Evolutionary conservation across 1,140 invertebrate genomes (phyloP).

Genomic region (Acromyrmex charruanus): DNA sequence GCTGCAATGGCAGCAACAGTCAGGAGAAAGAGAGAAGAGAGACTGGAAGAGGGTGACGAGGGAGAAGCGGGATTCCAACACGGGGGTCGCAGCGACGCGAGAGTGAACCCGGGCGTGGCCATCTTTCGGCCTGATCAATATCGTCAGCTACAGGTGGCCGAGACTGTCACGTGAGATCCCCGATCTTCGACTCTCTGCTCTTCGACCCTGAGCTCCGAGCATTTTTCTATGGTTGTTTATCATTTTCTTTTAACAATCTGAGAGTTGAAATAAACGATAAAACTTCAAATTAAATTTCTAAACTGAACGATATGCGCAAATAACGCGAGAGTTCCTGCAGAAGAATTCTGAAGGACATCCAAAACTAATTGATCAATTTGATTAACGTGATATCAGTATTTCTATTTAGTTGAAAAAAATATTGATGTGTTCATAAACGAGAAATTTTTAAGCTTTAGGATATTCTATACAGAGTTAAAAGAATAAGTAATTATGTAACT

Average conservation of each 20-base stretch:
- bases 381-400: neutral
- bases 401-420: neutral
- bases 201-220: neutral
- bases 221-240: neutral
- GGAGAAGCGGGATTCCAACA: constrained; percentile 62
- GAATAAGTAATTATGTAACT: neutral
- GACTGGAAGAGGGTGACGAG: constrained; percentile 66
- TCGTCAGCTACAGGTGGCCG: constrained; percentile 82
- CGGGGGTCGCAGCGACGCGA: constrained; percentile 28
- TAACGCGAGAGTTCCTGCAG: neutral
- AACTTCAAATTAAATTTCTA: neutral
- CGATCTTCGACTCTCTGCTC: constrained; percentile 14
- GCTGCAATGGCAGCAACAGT: constrained; percentile 49
- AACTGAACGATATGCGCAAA: neutral
- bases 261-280: neutral
- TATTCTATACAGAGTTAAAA: neutral
- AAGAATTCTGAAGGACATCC: neutral
- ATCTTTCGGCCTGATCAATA: constrained; percentile 80
- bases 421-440: neutral
- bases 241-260: neutral
- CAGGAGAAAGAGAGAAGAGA: constrained; percentile 10
- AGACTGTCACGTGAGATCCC: constrained; percentile 52
- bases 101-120: constrained; percentile 80
- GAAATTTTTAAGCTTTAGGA: neutral
- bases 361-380: neutral